Conservation (phyloP, 2,797 vertebrate genomes). For the Atherinosoma microstoma region DNA sequence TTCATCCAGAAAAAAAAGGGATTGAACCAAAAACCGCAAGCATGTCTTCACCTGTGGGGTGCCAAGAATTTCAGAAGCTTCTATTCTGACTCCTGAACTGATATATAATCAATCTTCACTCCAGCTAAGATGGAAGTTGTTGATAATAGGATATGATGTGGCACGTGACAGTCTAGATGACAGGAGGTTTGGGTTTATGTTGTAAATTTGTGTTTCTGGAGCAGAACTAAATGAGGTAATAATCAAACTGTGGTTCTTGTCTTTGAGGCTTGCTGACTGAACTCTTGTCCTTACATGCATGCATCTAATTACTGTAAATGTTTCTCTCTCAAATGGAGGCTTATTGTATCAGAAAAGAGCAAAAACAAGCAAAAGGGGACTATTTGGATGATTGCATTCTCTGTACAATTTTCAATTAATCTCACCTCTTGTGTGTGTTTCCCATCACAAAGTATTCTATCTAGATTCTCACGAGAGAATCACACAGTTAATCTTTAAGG, state of each 20-base stretch:
- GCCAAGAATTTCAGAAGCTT: constrained; percentile 44
- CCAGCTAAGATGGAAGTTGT: background rate
- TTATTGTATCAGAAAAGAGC: constrained; percentile 42
- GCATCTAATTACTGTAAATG: constrained; percentile 72
- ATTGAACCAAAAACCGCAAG: constrained; percentile 51
- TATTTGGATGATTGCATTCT: constrained; percentile 56
- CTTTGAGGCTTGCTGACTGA: constrained; percentile 23
- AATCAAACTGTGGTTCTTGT: constrained; percentile 18
- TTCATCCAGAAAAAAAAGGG: constrained; percentile 62
- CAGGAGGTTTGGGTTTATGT: constrained; percentile 2
- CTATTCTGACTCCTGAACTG: constrained; percentile 23
- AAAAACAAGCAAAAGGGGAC: constrained; percentile 26
- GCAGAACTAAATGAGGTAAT: background rate
- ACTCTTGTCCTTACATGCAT: constrained; percentile 57
- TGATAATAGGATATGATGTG: constrained; percentile 4
- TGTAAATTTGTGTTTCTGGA: constrained; percentile 11
- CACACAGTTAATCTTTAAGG: constrained; percentile 62
- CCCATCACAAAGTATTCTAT: constrained; percentile 61
- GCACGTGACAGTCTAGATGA: background rate
- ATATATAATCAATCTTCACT: constrained; percentile 2
- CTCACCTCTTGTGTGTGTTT: constrained; percentile 67
- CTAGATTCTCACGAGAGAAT: constrained; percentile 63
- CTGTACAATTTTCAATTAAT: constrained; percentile 69
- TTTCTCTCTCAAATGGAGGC: constrained; percentile 54
- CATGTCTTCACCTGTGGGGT: constrained; percentile 40